These are phyloP conservation scores for Scopus umbretta DNA, from an alignment of 2,113 vertebrate species.

Conservation along the genomic window DNA sequence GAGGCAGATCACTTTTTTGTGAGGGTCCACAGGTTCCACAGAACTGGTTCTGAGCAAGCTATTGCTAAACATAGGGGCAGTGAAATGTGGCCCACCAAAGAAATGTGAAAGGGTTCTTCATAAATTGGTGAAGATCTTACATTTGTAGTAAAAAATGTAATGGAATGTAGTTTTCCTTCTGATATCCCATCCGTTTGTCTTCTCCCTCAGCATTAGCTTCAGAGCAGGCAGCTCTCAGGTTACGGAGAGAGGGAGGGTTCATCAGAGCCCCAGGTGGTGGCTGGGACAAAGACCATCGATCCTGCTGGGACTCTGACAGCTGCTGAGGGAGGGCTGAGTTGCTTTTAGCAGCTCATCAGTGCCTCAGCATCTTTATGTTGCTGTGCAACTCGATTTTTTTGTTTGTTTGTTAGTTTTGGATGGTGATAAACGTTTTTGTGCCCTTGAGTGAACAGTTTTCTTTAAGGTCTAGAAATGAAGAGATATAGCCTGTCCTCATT, in stretches of 20 bases:
- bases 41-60: background rate
- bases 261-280: background rate
- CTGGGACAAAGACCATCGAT: background rate
- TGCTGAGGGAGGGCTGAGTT: background rate
- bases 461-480: constrained; percentile 1
- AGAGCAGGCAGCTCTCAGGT: constrained; percentile 44
- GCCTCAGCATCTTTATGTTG: background rate
- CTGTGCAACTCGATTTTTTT: background rate
- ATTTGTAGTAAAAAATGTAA: background rate
- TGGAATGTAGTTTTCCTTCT: background rate
- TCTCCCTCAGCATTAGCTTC: background rate
- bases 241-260: background rate
- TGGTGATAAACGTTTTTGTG: background rate
- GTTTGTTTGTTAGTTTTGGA: background rate
- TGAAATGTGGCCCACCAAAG: background rate
- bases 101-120: background rate
- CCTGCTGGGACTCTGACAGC: background rate
- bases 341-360: background rate
- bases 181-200: background rate
- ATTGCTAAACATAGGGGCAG: background rate
- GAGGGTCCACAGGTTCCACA: background rate
- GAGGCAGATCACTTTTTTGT: background rate
- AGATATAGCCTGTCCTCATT: constrained; percentile 10
- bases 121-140: background rate
- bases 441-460: background rate